These are phyloP conservation scores for Nycticebus coucang DNA, from an alignment of 2,113 vertebrate genomes.

Conservation along the genomic window DNA sequence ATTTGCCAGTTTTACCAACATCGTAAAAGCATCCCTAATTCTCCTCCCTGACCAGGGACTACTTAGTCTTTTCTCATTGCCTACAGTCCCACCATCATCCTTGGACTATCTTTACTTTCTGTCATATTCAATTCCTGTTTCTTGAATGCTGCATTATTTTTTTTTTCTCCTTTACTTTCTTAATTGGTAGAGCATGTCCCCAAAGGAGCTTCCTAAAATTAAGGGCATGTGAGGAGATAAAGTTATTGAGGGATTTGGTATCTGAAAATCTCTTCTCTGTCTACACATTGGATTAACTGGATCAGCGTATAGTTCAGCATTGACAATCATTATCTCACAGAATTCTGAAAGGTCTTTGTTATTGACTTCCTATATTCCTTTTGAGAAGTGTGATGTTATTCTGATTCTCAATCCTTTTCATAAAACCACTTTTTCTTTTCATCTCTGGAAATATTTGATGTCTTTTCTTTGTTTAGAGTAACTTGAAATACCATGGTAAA, in stretches of 20 bases:
- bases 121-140: background rate
- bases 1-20: background rate
- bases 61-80: background rate
- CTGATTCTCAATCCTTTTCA: background rate
- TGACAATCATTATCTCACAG: background rate
- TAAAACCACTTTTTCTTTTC: background rate
- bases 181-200: background rate
- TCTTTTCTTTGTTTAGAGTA: background rate
- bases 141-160: background rate
- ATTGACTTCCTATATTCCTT: background rate
- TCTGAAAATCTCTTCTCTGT: background rate
- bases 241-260: background rate
- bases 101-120: background rate
- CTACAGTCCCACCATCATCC: too few species aligned
- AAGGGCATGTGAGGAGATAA: background rate
- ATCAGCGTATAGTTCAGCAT: background rate
- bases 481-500: background rate
- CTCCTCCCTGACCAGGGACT: rapidly evolving
- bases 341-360: background rate
- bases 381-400: background rate
- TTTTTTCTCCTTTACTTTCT: background rate
- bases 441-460: background rate
- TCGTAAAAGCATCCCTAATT: rapidly evolving
- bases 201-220: background rate
- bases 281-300: background rate